Conservation (phyloP, 2,113 vertebrate species). For the Carettochelys insculpta region DNA sequence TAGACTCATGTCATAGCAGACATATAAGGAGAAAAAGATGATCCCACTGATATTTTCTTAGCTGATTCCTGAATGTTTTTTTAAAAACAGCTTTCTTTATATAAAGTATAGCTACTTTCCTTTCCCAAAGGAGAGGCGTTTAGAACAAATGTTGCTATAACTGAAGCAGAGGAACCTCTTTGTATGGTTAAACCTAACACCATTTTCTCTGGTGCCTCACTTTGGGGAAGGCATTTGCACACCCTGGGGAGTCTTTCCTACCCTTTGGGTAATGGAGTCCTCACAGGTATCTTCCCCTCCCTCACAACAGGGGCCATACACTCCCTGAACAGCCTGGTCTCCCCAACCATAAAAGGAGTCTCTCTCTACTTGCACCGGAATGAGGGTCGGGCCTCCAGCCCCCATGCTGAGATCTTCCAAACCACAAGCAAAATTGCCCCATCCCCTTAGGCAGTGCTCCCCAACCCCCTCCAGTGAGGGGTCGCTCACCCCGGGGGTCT, state of each 20-base stretch:
- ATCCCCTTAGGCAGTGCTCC: no score
- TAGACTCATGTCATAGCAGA: neutral
- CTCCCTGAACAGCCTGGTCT: neutral
- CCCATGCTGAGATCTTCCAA: neutral
- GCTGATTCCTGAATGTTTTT: neutral
- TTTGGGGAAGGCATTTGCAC: neutral
- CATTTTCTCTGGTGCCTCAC: neutral
- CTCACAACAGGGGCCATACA: neutral
- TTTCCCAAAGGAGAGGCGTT: neutral
- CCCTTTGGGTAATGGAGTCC: neutral
- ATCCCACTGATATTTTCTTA: neutral
- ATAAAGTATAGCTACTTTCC: neutral
- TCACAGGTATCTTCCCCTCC: neutral
- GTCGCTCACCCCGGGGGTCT: neutral
- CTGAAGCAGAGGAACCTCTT: neutral
- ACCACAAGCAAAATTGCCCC: no score
- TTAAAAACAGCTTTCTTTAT: neutral
- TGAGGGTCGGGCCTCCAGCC: neutral
- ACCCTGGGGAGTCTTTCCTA: no score
- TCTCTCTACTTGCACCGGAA: neutral
- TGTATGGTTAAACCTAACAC: neutral
- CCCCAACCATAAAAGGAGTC: neutral
- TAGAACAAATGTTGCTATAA: neutral
- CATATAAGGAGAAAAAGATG: neutral
- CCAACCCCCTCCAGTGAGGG: neutral